Conservation (phyloP, 2,888 invertebrate species). For the Deilephila elpenor region DNA sequence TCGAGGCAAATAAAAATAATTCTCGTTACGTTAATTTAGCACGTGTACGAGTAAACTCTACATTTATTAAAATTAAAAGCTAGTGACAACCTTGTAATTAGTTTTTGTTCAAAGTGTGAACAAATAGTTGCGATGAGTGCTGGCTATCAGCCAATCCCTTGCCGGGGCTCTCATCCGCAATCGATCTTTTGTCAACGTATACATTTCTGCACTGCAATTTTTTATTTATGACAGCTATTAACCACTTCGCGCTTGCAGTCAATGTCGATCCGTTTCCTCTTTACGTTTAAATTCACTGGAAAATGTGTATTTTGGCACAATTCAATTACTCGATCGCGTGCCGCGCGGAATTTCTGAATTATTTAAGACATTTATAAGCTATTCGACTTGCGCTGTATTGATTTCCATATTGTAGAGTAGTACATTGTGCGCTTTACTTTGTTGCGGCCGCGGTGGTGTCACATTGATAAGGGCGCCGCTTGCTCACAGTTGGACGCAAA, state of each 20-base stretch:
- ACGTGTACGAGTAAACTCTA: neutral
- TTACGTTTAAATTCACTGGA: neutral
- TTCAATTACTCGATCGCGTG: neutral
- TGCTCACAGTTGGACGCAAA: slow-evolving; percentile 51
- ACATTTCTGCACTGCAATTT: neutral
- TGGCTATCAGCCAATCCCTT: slow-evolving; percentile 28
- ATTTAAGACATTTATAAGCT: neutral
- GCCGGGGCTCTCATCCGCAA: slow-evolving; percentile 15
- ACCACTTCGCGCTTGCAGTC: neutral
- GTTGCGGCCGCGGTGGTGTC: slow-evolving; percentile 37
- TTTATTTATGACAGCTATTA: slow-evolving; percentile 1
- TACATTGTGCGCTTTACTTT: neutral
- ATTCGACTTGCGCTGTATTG: neutral
- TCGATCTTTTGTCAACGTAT: slow-evolving; percentile 20
- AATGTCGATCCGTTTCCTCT: neutral
- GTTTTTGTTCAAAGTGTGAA: slow-evolving; percentile 8
- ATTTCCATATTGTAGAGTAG: neutral
- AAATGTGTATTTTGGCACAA: neutral
- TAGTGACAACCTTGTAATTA: neutral
- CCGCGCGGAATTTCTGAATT: neutral
- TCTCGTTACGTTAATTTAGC: neutral
- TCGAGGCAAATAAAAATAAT: neutral
- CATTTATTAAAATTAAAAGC: neutral
- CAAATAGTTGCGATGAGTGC: neutral
- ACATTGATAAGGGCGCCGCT: slow-evolving; percentile 55